Percentiles rank a stretch among this genome's conserved stretches.
Conservation (phyloP, 2,797 vertebrate genomes). For the Sebastes vulpes region DNA sequence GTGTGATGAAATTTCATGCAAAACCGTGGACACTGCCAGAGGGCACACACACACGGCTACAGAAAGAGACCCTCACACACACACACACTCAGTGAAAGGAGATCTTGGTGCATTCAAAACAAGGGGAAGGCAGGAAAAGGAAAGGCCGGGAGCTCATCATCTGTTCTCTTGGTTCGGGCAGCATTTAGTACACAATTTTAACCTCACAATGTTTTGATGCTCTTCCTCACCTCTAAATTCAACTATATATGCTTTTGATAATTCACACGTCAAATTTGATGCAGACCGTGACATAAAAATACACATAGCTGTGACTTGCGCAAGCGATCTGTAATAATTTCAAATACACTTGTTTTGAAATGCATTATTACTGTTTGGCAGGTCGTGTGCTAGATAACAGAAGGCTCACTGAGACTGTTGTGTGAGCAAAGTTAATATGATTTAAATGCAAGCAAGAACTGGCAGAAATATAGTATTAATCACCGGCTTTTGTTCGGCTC, state of each 20-base stretch:
- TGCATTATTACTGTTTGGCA: slow-evolving; percentile 77
- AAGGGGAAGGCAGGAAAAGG: slow-evolving; percentile 38
- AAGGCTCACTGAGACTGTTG: slow-evolving; percentile 71
- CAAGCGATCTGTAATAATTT: slow-evolving; percentile 68
- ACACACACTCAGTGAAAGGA: slow-evolving; percentile 44
- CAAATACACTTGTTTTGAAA: slow-evolving; percentile 74
- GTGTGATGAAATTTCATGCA: slow-evolving; percentile 84
- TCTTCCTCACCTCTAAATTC: slow-evolving; percentile 29
- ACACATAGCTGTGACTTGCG: slow-evolving; percentile 61
- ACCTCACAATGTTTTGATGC: slow-evolving; percentile 5
- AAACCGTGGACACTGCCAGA: slow-evolving; percentile 72
- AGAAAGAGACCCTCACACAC: neutral
- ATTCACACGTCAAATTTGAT: slow-evolving; percentile 62
- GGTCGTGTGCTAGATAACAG: slow-evolving; percentile 72
- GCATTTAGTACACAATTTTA: slow-evolving; percentile 31
- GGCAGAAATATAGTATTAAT: slow-evolving; percentile 84
- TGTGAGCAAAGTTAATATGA: slow-evolving; percentile 83
- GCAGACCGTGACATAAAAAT: slow-evolving; percentile 54
- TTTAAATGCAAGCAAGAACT: slow-evolving; percentile 82
- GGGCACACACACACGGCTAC: slow-evolving; percentile 12
- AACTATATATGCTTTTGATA: slow-evolving; percentile 25
- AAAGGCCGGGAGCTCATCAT: slow-evolving; percentile 52
- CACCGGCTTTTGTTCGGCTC: slow-evolving; percentile 77
- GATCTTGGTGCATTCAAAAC: slow-evolving; percentile 61
- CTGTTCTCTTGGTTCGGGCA: slow-evolving; percentile 32